Evolutionary conservation across 1,140 invertebrate species (phyloP).

Genomic region (Metopolophium dirhodum): DNA sequence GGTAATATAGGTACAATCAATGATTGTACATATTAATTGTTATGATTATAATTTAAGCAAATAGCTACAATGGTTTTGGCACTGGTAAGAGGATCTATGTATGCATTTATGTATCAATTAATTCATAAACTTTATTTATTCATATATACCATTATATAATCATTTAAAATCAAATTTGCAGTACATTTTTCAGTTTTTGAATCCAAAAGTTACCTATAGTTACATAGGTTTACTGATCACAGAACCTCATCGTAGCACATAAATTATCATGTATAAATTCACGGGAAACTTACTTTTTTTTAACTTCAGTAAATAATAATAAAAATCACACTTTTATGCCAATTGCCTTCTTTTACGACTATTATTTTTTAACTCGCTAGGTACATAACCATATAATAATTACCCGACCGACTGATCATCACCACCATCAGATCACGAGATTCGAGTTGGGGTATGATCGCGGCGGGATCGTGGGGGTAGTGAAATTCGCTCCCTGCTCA

Average conservation of each 20-base stretch:
- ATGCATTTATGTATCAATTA: no score
- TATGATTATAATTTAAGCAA: no score
- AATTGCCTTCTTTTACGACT: constrained; percentile 39
- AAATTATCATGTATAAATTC: background rate
- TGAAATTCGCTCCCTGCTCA: background rate
- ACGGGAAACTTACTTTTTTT: background rate
- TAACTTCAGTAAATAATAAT: background rate
- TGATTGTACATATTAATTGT: no score
- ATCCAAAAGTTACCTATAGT: no score
- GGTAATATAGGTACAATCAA: no score
- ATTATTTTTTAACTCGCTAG: constrained; percentile 12
- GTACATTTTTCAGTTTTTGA: no score
- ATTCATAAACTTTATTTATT: no score
- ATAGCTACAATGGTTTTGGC: no score
- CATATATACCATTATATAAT: no score
- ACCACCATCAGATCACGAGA: background rate
- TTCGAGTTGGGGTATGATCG: background rate
- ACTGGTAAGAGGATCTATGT: no score
- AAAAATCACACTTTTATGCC: constrained; percentile 17
- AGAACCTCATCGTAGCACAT: background rate
- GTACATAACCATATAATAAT: constrained; percentile 30
- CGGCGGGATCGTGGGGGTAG: background rate
- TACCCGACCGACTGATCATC: constrained; percentile 21
- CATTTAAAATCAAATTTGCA: no score
- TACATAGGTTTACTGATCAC: no score